Base-by-base conservation (phyloP, 2,797 vertebrate species). In the Hydrolagus colliei region DNA sequence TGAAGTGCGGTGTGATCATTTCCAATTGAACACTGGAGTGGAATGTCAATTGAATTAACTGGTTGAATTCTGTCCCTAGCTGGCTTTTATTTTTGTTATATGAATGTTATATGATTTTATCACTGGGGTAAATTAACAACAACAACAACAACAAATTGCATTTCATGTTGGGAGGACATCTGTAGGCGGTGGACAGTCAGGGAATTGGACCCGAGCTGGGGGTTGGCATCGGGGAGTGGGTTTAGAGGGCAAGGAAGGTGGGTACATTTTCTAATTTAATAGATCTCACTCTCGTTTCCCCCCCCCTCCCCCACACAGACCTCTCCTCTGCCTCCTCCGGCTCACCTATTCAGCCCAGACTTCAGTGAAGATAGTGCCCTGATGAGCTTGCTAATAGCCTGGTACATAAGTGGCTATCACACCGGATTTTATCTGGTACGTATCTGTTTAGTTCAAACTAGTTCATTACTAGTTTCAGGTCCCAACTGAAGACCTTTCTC, bases 361-460 rank as follows among this genome's bases (percentile, higher is more conserved):
- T 5, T 75, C 80, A 32, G 22, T 72, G 85, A 86, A 10, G 78
- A 82, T 61, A 72, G 20, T 35, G 85, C 12, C 6, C 85, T 86
- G 22, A 71, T n/a, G 22, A 74, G 27, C 67, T 27, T 86, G 85
- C 85, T 86, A 14, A 75, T 86, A 0, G 16, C 72, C 5, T 86
- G 85, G 72, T 61, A 77, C 9, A 77, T 86, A 8, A 61, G 72
- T 18, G 35, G 72, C 22, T 86, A 86, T 74, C 35, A n/a, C 85
- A 86, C 35, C 0, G 72, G 72, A 27, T 86, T 9, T 14, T 77
- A n/a, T 59, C 27, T 52, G 35, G 72, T 86, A 59, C 1, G 35
- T 75, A 32, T 41, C 32, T 14, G 0, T 18, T 18, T 13, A 41
- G 35, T 27, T 27, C 27, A 27, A 27, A 27, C 27, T 27, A 27